Percentiles rank a stretch among this genome's conserved stretches.
phyloP scores from a whole-genome alignment of 2,888 invertebrate genomes.

The Pseudococcus jackbeardsleyi region DNA sequence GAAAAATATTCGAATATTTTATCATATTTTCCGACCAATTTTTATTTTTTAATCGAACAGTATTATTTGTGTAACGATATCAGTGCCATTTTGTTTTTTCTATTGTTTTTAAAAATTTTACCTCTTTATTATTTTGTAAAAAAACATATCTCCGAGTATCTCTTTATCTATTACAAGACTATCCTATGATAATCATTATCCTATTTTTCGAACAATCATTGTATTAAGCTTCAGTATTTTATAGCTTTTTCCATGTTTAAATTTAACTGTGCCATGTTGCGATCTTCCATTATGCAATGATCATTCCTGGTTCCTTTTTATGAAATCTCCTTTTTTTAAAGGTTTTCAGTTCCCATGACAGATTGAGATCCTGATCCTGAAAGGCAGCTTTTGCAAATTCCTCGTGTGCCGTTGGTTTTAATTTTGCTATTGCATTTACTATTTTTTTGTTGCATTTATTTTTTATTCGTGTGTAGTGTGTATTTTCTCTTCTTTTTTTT shows the following conservation, averaged over 20 bases:
- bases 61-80: slow-evolving; percentile 31
- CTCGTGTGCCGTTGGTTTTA: slow-evolving; percentile 15
- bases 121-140: slow-evolving; percentile 2
- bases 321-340: background rate
- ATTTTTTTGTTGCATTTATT: slow-evolving; percentile 47
- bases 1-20: background rate
- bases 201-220: slow-evolving; percentile 39
- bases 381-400: slow-evolving; percentile 43
- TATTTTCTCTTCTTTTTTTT: background rate
- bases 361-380: background rate
- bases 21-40: slow-evolving; percentile 9
- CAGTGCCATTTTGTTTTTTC: slow-evolving; percentile 42
- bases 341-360: slow-evolving; percentile 35
- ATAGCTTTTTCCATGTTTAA: slow-evolving; percentile 22
- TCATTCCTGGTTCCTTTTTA: slow-evolving; percentile 27
- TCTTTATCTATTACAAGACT: slow-evolving; percentile 25
- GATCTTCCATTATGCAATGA: slow-evolving; percentile 41
- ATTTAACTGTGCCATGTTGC: slow-evolving; percentile 49
- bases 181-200: slow-evolving; percentile 50
- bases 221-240: slow-evolving; percentile 1
- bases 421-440: slow-evolving; percentile 29
- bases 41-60: slow-evolving; percentile 19
- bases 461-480: background rate
- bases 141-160: slow-evolving; percentile 4
- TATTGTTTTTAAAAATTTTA: slow-evolving; percentile 1